Base-by-base conservation (phyloP, 2,113 vertebrate genomes). In the Euleptes europaea region DNA sequence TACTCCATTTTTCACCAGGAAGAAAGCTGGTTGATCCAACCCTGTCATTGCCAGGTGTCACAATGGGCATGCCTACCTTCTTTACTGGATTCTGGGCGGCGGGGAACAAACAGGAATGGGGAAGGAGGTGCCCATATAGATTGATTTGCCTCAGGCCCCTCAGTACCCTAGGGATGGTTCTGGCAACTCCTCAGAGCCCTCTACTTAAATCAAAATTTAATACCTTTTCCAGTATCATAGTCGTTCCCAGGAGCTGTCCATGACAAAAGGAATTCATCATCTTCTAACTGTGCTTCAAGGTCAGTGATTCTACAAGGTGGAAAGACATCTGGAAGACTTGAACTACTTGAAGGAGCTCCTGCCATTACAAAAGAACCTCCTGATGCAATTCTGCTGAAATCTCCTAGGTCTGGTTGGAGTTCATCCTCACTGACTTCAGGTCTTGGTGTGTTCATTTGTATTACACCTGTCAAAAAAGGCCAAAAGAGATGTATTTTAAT, bases 171-270 rank as follows among this genome's bases (percentile, higher is more conserved):
- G 26, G 26, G 26, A 63, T 63, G 23, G 23, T 63, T 63, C 21
- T 63, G 60, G 60, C 26, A 63, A 63, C 26, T 63, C 21, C 60
- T n/a, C 40, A 78, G 3, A 19, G 4, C 35, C 9, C 38, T 57
- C 49, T 81, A 42, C 69, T 80, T 60, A 71, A 87, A 91, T 74
- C 23, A 2, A 38, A 83, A 40, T 49, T 63, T 78, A 49, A 67
- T 84, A 97, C 95, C 93, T 93, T 84, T 94, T 84, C 95, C 96
- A 73, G 80, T 84, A 82, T 97, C 96, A 0, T 94, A 86, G 60
- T 94, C 90, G 14, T 93, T 92, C 42, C 96, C 96, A 85, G 95
- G 93, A 86, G 96, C 96, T 57, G 94, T 97, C 96, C 96, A 96
- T 49, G 84, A 92, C 47, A 97, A 93, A 49, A 91, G 33, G 84